A percentile compares a stretch with the other conserved stretches of the same genome.
These are phyloP conservation scores for Danio albolineatus DNA, from an alignment of 2,797 vertebrate species.

Conservation along the genomic window DNA sequence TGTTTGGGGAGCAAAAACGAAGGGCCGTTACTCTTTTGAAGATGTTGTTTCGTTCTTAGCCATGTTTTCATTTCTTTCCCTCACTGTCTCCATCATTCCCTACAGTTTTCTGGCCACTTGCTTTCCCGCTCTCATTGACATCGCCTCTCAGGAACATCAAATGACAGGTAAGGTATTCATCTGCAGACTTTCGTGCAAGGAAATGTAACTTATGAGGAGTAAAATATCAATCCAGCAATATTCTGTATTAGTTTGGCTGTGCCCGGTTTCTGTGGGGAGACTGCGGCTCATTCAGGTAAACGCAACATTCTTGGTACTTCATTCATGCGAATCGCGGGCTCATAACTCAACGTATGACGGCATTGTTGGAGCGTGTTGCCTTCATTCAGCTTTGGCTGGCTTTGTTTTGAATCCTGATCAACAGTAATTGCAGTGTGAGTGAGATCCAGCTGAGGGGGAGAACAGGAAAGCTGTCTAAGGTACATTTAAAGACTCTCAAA, in stretches of 20 bases:
- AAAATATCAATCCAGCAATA: slow-evolving; percentile 48
- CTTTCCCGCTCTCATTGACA: slow-evolving; percentile 39
- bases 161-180: slow-evolving; percentile 43
- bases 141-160: slow-evolving; percentile 34
- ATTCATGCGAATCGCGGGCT: slow-evolving; percentile 59
- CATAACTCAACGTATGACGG: slow-evolving; percentile 55
- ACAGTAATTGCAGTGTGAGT: slow-evolving; percentile 68
- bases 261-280: slow-evolving; percentile 40
- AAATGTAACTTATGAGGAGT: slow-evolving; percentile 33
- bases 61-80: slow-evolving; percentile 54
- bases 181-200: background rate
- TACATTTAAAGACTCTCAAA: slow-evolving; percentile 74
- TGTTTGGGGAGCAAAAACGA: slow-evolving; percentile 46
- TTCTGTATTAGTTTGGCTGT: slow-evolving; percentile 25
- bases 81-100: slow-evolving; percentile 32
- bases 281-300: slow-evolving; percentile 58
- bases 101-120: slow-evolving; percentile 51
- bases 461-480: slow-evolving; percentile 71
- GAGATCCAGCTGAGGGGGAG: slow-evolving; percentile 65
- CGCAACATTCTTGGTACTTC: slow-evolving; percentile 49
- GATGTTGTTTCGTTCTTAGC: slow-evolving; percentile 54
- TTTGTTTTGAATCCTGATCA: slow-evolving; percentile 69
- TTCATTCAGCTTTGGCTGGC: slow-evolving; percentile 64
- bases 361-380: slow-evolving; percentile 63
- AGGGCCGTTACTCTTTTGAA: slow-evolving; percentile 50